Percentiles rank a stretch among this genome's conserved stretches.
These are phyloP conservation scores for Perca schrenkii DNA, from an alignment of 2,113 vertebrate species.

Conservation along the genomic window DNA sequence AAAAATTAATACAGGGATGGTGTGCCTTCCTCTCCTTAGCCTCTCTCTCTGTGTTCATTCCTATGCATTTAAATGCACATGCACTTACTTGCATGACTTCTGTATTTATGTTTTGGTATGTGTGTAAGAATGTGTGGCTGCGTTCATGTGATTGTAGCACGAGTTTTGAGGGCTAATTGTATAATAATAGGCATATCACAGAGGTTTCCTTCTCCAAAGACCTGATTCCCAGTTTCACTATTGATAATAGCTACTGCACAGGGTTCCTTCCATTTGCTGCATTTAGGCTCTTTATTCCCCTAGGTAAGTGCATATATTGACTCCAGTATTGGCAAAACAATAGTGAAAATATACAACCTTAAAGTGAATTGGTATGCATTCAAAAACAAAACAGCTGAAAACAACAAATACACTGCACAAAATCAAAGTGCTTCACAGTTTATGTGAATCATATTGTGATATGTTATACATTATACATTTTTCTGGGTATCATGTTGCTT, in stretches of 20 bases:
- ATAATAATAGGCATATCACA: conserved; percentile 50
- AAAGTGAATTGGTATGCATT: conserved; percentile 70
- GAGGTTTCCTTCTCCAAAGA: conserved; percentile 56
- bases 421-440: conserved; percentile 60
- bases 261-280: conserved; percentile 70
- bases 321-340: conserved; percentile 84
- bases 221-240: conserved; percentile 63
- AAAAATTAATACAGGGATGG: conserved; percentile 84
- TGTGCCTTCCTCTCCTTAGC: conserved; percentile 73
- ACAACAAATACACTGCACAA: conserved; percentile 32
- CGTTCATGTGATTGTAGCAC: conserved; percentile 10
- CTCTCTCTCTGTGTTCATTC: conserved; percentile 34
- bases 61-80: conserved; percentile 34
- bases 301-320: conserved; percentile 75
- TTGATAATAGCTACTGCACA: conserved; percentile 69
- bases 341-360: conserved; percentile 72
- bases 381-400: conserved; percentile 61
- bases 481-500: conserved; percentile 31
- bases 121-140: conserved; percentile 30
- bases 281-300: conserved; percentile 67
- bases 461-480: conserved; percentile 20
- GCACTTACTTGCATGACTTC: conserved; percentile 7
- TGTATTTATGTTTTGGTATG: conserved; percentile 39
- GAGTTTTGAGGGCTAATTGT: conserved; percentile 23
- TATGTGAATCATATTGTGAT: conserved; percentile 40